These are phyloP conservation scores for Rhinopomastus cyanomelas DNA, from an alignment of 2,113 vertebrate species.

Conservation along the genomic window DNA sequence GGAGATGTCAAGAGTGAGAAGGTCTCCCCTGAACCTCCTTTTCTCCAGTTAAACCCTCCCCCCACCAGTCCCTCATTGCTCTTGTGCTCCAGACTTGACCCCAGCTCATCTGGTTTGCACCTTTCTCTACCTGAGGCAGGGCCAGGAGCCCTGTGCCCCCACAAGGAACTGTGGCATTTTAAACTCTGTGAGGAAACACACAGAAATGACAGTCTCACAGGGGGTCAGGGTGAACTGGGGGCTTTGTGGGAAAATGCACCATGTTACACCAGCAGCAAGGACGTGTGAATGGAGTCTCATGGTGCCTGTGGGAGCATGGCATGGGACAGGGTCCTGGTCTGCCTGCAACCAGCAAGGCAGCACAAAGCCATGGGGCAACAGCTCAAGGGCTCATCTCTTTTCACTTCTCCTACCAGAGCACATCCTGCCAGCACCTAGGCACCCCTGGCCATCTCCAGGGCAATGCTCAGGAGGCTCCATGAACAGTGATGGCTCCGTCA, in stretches of 20 bases:
- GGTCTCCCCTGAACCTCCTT: no score
- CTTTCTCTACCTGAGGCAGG: background rate
- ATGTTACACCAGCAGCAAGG: background rate
- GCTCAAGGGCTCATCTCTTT: background rate
- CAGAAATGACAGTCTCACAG: background rate
- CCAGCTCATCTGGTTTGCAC: background rate
- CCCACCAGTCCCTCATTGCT: no score
- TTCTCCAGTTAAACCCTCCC: no score
- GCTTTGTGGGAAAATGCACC: background rate
- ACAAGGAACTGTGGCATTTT: background rate
- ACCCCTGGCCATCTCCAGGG: background rate
- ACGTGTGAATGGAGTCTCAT: rapidly evolving
- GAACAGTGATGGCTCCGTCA: rapidly evolving
- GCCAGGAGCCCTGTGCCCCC: background rate
- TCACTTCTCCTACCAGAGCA: background rate
- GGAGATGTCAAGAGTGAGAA: no score
- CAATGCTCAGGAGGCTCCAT: background rate
- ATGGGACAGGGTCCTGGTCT: background rate
- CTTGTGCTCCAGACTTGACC: no score
- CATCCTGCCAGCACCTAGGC: background rate
- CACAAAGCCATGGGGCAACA: rapidly evolving
- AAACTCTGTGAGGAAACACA: background rate
- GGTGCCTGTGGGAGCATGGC: background rate
- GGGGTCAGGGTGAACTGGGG: background rate
- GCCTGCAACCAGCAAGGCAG: background rate